Percentiles rank a stretch among this genome's conserved stretches.
These are phyloP conservation scores for Drosophila mercatorum DNA, from an alignment of 2,888 invertebrate species.

Conservation along the genomic window DNA sequence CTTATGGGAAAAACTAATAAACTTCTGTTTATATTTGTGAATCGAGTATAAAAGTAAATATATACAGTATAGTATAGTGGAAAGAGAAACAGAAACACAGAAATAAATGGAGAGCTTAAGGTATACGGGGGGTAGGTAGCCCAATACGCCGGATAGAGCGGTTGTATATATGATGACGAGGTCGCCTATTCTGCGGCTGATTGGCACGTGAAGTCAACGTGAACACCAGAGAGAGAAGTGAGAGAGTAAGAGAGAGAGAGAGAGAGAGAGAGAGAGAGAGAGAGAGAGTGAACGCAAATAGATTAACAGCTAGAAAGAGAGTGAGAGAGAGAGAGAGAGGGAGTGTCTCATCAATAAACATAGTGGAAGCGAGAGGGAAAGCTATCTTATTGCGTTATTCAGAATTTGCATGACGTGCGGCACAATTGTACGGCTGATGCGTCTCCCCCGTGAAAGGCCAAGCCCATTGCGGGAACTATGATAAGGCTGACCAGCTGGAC, in stretches of 20 bases:
- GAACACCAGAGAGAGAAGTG: conserved; percentile 48
- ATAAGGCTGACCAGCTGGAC: conserved; percentile 45
- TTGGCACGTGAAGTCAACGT: conserved; percentile 75
- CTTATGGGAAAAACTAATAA: not conserved
- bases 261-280: conserved; percentile 10
- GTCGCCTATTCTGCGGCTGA: conserved; percentile 55
- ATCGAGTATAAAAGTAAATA: conserved; percentile 27
- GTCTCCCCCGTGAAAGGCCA: conserved; percentile 34
- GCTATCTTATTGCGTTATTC: conserved; percentile 43
- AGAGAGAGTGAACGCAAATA: conserved; percentile 35
- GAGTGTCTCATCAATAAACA: not conserved
- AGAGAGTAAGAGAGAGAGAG: conserved; percentile 3
- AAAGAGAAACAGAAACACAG: conserved; percentile 24
- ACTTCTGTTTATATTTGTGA: not conserved
- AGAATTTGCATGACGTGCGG: conserved; percentile 40
- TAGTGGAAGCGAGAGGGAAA: not conserved
- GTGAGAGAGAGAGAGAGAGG: conserved; percentile 6
- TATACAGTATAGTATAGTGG: conserved; percentile 31
- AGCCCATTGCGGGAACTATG: conserved; percentile 21
- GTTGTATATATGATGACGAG: conserved; percentile 45
- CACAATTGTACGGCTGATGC: conserved; percentile 23
- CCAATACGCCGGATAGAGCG: conserved; percentile 39
- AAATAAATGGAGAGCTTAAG: conserved; percentile 50
- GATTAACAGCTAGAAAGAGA: conserved; percentile 3
- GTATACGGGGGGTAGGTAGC: conserved; percentile 2